phyloP scores from a whole-genome alignment of 30 jellyfish, hydroid and myxozoan genomes.

The Pelagia noctiluca region DNA sequence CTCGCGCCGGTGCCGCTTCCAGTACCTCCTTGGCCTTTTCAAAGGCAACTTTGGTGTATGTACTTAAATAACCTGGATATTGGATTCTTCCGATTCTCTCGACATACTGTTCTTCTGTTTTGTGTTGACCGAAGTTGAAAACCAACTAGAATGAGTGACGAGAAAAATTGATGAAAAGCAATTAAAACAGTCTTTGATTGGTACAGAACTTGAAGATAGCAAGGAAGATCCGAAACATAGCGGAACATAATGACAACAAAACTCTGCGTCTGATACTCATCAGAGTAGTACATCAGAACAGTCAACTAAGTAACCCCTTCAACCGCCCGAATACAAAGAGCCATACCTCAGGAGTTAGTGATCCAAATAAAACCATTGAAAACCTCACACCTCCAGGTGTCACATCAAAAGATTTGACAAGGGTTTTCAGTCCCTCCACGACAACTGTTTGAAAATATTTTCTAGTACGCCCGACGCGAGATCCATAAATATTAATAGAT shows the following conservation, averaged over 20 bases:
- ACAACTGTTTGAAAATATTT: too few relatives aligned
- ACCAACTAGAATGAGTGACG: constrained; percentile 16
- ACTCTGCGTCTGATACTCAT: too few relatives aligned
- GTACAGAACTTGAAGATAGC: too few relatives aligned
- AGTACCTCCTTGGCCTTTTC: constrained; percentile 51
- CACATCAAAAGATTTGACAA: constrained; percentile 44
- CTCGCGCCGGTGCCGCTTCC: constrained; percentile 29
- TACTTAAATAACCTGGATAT: not conserved
- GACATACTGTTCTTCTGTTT: constrained; percentile 19
- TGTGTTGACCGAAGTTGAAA: constrained; percentile 33
- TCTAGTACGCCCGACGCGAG: too few relatives aligned
- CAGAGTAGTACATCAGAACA: too few relatives aligned
- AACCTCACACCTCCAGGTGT: constrained; percentile 44
- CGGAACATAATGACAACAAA: too few relatives aligned
- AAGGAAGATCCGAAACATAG: too few relatives aligned
- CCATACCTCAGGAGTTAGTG: constrained; percentile 30
- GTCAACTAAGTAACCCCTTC: not conserved
- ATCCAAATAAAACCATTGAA: constrained; percentile 48
- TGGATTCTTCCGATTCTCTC: constrained; percentile 36
- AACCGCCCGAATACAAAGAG: too few relatives aligned
- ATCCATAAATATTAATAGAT: too few relatives aligned
- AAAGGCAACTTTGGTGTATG: constrained; percentile 55
- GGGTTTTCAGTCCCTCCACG: constrained; percentile 53
- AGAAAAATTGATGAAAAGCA: not conserved
- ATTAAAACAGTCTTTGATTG: too few relatives aligned